Conservation (phyloP, 2,888 invertebrate species). For the Erannis defoliaria region DNA sequence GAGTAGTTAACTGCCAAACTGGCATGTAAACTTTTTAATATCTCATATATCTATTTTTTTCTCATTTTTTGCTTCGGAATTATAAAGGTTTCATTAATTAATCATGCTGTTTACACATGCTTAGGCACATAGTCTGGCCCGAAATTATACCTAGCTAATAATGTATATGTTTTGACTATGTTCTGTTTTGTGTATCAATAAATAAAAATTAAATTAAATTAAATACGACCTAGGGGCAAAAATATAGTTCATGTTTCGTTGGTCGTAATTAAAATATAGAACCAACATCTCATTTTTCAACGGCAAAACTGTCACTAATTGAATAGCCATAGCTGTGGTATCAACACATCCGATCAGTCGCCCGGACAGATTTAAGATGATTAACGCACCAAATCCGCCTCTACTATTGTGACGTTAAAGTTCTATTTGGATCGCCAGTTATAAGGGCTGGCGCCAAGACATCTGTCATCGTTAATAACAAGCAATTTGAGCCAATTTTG, state of each 20-base stretch:
- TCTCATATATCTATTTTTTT: no score
- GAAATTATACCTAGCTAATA: no score
- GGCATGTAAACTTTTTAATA: no score
- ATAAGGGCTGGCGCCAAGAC: slow-evolving; percentile 78
- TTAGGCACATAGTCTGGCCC: no score
- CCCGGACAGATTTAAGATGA: slow-evolving; percentile 52
- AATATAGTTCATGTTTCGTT: not conserved
- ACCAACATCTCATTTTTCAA: slow-evolving; percentile 59
- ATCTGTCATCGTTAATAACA: slow-evolving; percentile 86
- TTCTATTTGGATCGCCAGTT: slow-evolving; percentile 43
- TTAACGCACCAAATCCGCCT: slow-evolving; percentile 30
- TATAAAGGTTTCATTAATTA: no score
- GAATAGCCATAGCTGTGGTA: slow-evolving; percentile 79
- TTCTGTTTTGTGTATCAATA: no score
- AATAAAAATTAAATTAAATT: no score
- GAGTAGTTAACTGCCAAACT: no score
- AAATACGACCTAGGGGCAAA: no score
- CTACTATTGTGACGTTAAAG: slow-evolving; percentile 47
- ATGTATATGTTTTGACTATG: no score
- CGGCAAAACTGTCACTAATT: slow-evolving; percentile 76
- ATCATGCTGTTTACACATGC: no score
- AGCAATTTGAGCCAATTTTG: slow-evolving; percentile 85
- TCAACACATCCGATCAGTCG: slow-evolving; percentile 81
- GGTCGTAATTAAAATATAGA: slow-evolving; percentile 16
- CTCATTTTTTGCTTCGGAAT: no score